Conservation (phyloP, 2,113 vertebrate genomes). For the Sylvilagus bachmani region DNA sequence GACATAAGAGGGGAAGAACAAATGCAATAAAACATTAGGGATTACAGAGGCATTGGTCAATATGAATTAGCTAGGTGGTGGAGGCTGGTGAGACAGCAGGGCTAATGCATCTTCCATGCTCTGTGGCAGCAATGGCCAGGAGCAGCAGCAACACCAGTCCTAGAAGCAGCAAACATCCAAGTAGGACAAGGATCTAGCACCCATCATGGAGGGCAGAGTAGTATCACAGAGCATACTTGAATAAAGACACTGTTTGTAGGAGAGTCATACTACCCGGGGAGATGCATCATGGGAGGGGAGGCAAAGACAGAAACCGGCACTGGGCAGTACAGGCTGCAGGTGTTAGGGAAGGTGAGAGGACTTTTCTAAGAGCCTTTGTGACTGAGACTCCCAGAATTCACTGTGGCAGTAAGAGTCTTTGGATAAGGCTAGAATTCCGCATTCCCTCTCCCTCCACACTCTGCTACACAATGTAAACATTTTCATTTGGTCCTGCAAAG, state of each 20-base stretch:
- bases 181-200: neutral
- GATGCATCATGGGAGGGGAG: accelerated
- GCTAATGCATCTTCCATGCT: neutral
- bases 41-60: neutral
- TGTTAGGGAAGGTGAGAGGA: neutral
- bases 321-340: neutral
- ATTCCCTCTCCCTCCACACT: neutral
- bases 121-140: neutral
- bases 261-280: neutral
- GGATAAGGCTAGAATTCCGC: neutral
- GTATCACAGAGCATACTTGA: neutral
- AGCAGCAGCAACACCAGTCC: neutral
- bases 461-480: neutral
- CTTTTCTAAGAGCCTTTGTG: neutral
- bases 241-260: neutral
- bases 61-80: neutral
- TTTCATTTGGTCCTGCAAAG: neutral
- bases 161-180: neutral
- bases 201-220: neutral
- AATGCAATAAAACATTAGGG: neutral
- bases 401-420: neutral
- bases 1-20: neutral
- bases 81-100: neutral
- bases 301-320: neutral
- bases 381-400: neutral